These are phyloP conservation scores for Physocephala rufipes DNA, from an alignment of 2,888 invertebrate genomes.

Conservation along the genomic window DNA sequence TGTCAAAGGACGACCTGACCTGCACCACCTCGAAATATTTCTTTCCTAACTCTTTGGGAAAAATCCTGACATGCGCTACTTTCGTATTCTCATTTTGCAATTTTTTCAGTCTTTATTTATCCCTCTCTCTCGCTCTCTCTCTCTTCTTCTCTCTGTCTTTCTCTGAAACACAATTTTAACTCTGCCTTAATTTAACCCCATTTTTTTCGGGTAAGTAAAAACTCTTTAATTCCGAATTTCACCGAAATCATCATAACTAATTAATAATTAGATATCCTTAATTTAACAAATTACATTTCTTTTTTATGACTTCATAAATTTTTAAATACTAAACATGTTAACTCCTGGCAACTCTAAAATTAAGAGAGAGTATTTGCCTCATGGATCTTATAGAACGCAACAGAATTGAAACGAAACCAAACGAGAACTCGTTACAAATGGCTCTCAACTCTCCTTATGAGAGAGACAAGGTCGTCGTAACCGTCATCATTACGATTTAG, in stretches of 20 bases:
- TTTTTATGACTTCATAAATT: background rate
- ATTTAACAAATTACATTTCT: background rate
- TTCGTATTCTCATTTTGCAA: background rate
- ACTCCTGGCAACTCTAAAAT: background rate
- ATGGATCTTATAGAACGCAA: background rate
- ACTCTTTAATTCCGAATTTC: too few species aligned
- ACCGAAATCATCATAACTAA: background rate
- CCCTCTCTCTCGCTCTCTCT: background rate
- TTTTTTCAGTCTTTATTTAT: background rate
- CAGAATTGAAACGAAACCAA: background rate
- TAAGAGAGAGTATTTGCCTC: background rate
- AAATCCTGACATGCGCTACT: background rate
- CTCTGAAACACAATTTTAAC: background rate
- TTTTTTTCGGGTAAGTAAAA: background rate
- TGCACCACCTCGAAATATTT: background rate
- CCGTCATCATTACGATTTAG: too few species aligned
- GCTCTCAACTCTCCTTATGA: conserved; percentile 3
- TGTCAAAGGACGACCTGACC: background rate
- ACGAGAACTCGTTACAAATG: background rate
- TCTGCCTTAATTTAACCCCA: background rate
- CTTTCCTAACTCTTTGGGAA: background rate
- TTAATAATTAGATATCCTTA: background rate
- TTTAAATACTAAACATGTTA: background rate
- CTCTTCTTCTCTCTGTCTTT: background rate
- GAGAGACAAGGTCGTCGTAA: conserved; percentile 1